Conservation (phyloP, 2,888 invertebrate genomes). For the Quadriops clusia region DNA sequence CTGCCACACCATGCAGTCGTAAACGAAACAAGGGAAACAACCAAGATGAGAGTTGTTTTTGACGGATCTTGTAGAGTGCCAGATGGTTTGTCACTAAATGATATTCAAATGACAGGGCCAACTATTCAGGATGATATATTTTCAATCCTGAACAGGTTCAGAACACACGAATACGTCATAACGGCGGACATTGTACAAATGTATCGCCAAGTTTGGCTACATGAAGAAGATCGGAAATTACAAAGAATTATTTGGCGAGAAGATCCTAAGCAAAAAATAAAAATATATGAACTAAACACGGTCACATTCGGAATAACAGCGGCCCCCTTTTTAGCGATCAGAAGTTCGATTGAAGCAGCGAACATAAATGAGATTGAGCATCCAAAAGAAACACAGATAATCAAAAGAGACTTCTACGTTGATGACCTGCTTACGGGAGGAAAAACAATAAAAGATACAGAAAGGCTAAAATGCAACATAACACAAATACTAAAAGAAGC, state of each 20-base stretch:
- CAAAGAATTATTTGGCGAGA: conserved; percentile 11
- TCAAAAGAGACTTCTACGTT: conserved; percentile 9
- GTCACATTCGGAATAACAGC: conserved; percentile 6
- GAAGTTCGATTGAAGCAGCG: conserved; percentile 6
- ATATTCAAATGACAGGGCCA: conserved; percentile 20
- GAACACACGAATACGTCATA: conserved; percentile 8
- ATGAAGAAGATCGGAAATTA: conserved; percentile 2
- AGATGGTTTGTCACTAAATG: conserved; percentile 20
- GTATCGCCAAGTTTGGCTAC: conserved; percentile 10
- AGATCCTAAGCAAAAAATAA: background rate
- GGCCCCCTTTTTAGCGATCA: conserved; percentile 5
- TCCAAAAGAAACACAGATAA: conserved; percentile 3
- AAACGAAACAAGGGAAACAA: conserved; percentile 16
- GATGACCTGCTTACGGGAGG: conserved; percentile 7
- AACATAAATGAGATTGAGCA: conserved; percentile 3
- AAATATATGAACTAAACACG: conserved; percentile 5
- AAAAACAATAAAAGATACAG: background rate
- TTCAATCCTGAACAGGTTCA: conserved; percentile 8
- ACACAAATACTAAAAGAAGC: conserved; percentile 1
- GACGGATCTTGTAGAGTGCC: conserved; percentile 19
- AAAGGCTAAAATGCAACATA: background rate
- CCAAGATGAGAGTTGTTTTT: conserved; percentile 22
- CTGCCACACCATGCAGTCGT: conserved; percentile 23
- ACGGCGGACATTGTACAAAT: conserved; percentile 12
- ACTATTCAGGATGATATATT: conserved; percentile 12